Base-by-base conservation (phyloP, 2,888 invertebrate genomes). In the Lobophora halterata region DNA sequence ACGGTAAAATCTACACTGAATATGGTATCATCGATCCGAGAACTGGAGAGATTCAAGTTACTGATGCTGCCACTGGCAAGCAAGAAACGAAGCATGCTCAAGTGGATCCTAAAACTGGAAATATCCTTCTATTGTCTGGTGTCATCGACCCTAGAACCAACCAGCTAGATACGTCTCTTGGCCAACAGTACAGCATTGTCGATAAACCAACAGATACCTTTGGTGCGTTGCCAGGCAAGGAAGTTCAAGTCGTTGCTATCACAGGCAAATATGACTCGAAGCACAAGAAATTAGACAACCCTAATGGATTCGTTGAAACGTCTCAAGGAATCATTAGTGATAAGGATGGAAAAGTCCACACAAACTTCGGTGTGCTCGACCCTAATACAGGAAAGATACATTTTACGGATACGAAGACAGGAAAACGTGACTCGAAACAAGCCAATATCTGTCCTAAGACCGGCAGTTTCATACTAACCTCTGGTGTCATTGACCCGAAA, bases 341-440 rank as follows among this genome's bases (percentile, higher is more conserved):
- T 49, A 92, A 92, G 75, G 93, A 93, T 21, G 90, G 91, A 43
- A 92, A 91, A 79, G 91, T 93, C 50, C 92, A 92, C 61, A 58
- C 90, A 61, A 76, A 93, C 89, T 70, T 93, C 86, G 76, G 91
- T 81, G 51, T 92, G 79, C 77, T 90, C 7, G 91, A 91, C 48
- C 83, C 86, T 2, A 80, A 92, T 62, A 90, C 88, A 6, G 91
- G 91, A 6, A 88, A 87, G 51, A 66, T 79, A 52, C 89, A 75
- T 67, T 86, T 89, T 14, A 91, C 90, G 1, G 91, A 91, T 61
- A 88, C 86, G 0, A 81, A 85, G 45, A 90, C 89, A n/a, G 90
- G 90, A 1, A 90, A 90, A 61, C 88, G 89, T 37, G 91, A 91
- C 61, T 88, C 90, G 0, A 89, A 90, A 44, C 90, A 90, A 73